Conservation (phyloP, 2,888 invertebrate species). For the Abrostola triplasia region DNA sequence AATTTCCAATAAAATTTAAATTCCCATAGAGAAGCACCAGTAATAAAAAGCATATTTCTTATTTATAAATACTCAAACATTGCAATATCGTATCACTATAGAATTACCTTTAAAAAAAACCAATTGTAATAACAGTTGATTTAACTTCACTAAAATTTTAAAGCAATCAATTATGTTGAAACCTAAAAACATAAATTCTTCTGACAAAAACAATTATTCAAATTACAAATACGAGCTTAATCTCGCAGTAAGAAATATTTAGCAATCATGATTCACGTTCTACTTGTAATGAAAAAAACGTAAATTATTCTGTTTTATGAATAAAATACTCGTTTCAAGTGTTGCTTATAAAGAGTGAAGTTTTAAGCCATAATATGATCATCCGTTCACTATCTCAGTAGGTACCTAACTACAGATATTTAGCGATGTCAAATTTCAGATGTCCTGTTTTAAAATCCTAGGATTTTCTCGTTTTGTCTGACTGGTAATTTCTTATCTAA, state of each 20-base stretch:
- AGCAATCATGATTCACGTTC: constrained; percentile 37
- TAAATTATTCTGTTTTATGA: constrained; percentile 49
- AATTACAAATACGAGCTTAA: constrained; percentile 40
- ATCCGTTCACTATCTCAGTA: neutral
- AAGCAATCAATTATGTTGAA: constrained; percentile 13
- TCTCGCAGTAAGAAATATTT: constrained; percentile 42
- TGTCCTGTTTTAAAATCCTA: no score
- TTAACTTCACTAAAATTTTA: neutral
- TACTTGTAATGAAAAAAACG: constrained; percentile 36
- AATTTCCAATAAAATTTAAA: no score
- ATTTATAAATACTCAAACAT: neutral
- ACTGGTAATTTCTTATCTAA: no score
- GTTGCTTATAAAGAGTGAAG: constrained; percentile 3
- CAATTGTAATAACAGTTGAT: neutral
- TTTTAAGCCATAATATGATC: constrained; percentile 4
- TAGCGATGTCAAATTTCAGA: neutral
- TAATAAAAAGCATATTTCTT: neutral
- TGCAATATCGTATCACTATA: neutral
- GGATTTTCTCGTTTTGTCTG: no score
- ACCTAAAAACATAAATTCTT: constrained; percentile 30
- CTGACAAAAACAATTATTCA: constrained; percentile 36
- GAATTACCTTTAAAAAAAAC: neutral
- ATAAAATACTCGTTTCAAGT: constrained; percentile 40
- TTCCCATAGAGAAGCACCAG: no score
- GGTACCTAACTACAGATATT: neutral